phyloP scores from a whole-genome alignment of 2,888 invertebrate genomes.

The Pollenia labialis region DNA sequence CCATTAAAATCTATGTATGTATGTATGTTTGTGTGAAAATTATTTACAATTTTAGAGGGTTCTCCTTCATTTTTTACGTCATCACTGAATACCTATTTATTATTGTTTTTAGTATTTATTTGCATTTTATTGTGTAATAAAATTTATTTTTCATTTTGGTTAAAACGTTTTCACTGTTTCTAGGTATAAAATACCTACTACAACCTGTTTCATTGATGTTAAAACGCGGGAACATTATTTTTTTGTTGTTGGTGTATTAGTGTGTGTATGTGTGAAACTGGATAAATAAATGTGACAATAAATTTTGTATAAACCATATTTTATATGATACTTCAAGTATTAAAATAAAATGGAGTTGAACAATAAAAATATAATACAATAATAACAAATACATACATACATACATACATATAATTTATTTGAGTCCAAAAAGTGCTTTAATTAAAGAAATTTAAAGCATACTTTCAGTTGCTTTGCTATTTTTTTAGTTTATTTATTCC shows the following conservation, averaged over 20 bases:
- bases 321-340: neutral
- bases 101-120: constrained; percentile 22
- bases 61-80: constrained; percentile 37
- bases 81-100: constrained; percentile 31
- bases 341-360: no score
- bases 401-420: no score
- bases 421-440: no score
- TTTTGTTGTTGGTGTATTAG: neutral
- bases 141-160: constrained; percentile 5
- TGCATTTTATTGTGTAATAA: constrained; percentile 52
- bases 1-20: neutral
- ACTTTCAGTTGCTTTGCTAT: no score
- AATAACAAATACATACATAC: no score
- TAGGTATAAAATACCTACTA: constrained; percentile 1
- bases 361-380: no score
- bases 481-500: no score
- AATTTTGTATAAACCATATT: neutral
- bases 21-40: neutral
- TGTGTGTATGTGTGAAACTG: neutral
- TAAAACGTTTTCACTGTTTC: neutral
- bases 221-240: constrained; percentile 43
- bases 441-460: no score
- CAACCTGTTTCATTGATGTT: constrained; percentile 19
- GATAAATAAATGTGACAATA: no score
- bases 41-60: neutral